Conservation (phyloP, 1,140 invertebrate species). For the Lucilia cuprina region DNA sequence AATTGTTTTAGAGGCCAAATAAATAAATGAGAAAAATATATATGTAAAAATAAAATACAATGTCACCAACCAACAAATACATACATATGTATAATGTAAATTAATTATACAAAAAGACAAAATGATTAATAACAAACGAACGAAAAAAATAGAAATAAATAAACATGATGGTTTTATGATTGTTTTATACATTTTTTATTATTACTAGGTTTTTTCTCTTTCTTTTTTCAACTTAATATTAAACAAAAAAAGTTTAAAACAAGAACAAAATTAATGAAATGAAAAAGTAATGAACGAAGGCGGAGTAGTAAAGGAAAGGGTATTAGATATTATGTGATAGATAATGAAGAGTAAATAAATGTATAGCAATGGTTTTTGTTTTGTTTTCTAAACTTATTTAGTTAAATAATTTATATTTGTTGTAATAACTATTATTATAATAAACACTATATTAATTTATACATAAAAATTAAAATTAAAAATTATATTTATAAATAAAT, state of each 20-base stretch:
- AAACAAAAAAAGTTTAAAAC: background rate
- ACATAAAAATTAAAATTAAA: background rate
- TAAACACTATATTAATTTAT: background rate
- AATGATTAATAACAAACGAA: background rate
- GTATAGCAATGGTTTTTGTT: background rate
- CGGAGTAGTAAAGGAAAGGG: background rate
- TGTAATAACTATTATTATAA: background rate
- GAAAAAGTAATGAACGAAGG: background rate
- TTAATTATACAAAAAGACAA: background rate
- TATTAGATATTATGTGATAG: background rate
- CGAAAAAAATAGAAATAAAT: background rate
- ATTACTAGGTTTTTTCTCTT: background rate
- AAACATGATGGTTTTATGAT: background rate
- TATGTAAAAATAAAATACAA: background rate
- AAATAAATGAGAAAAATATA: background rate
- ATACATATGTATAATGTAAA: background rate
- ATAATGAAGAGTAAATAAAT: background rate
- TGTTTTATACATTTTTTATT: background rate
- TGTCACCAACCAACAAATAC: background rate
- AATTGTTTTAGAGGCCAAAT: background rate
- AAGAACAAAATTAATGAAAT: background rate
- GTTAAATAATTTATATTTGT: conserved; percentile 3
- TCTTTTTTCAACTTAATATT: background rate
- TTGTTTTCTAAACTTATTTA: background rate
- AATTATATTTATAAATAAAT: background rate